These are phyloP conservation scores for Steatocranus sp. DNA, from an alignment of 2,797 vertebrate species.

Conservation along the genomic window DNA sequence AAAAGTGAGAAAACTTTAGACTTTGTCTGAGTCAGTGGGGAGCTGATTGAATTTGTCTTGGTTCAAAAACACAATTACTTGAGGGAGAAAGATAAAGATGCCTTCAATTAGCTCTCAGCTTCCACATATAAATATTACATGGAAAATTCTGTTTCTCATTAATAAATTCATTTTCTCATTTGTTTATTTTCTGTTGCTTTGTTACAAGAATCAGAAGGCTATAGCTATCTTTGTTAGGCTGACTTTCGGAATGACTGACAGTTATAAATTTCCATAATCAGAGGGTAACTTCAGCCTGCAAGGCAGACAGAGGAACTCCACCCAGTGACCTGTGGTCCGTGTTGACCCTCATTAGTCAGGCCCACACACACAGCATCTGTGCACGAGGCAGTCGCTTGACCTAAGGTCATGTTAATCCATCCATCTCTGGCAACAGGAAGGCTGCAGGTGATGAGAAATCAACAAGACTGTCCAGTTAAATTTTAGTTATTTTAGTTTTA, in stretches of 20 bases:
- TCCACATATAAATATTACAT: conserved; percentile 35
- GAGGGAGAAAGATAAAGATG: conserved; percentile 47
- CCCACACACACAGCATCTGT: conserved; percentile 51
- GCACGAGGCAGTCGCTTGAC: conserved; percentile 5
- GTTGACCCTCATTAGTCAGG: conserved; percentile 61
- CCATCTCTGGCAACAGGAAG: conserved; percentile 31
- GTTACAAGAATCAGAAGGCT: neutral
- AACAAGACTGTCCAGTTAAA: neutral
- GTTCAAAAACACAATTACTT: conserved; percentile 61
- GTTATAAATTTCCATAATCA: conserved; percentile 10
- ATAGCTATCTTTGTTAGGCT: neutral
- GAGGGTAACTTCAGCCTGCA: conserved; percentile 2
- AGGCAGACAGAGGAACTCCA: neutral
- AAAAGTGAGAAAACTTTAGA: conserved; percentile 31
- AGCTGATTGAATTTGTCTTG: conserved; percentile 50
- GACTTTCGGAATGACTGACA: neutral
- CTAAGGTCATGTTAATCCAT: conserved; percentile 13
- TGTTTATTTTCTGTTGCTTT: conserved; percentile 8
- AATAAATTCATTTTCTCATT: conserved; percentile 23
- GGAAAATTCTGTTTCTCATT: conserved; percentile 31
- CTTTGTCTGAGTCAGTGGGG: conserved; percentile 32
- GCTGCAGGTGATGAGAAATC: neutral
- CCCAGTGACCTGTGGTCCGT: conserved; percentile 29
- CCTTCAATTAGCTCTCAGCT: conserved; percentile 31
- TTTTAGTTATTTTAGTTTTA: neutral